A percentile compares a stretch with the other conserved stretches of the same genome.
phyloP scores from a whole-genome alignment of 2,797 vertebrate species.

The Fistularia tabacaria region DNA sequence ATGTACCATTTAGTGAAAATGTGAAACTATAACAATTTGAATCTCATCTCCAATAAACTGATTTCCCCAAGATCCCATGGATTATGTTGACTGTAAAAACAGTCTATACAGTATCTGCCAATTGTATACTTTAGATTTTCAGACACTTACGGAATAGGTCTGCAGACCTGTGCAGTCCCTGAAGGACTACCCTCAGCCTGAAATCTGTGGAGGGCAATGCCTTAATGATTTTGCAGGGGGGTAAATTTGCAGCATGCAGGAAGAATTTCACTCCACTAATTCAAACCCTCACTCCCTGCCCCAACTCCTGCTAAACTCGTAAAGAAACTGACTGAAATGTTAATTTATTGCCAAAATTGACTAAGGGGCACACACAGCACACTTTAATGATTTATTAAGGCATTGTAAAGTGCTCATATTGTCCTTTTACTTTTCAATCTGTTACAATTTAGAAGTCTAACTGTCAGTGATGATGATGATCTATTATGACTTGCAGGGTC shows the following conservation, averaged over 20 bases:
- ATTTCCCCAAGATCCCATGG: no score
- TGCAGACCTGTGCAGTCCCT: conserved; percentile 34
- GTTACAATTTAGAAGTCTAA: neutral
- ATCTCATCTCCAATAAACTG: no score
- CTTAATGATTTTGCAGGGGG: conserved; percentile 62
- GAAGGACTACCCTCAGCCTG: conserved; percentile 31
- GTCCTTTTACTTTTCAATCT: conserved; percentile 4
- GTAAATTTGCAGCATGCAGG: conserved; percentile 56
- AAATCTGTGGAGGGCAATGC: conserved; percentile 35
- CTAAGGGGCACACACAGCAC: neutral
- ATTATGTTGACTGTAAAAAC: no score
- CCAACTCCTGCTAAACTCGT: conserved; percentile 11
- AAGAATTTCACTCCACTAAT: conserved; percentile 56
- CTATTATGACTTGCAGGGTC: no score
- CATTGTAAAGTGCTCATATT: conserved; percentile 22
- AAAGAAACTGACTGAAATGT: conserved; percentile 35
- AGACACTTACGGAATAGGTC: conserved; percentile 11
- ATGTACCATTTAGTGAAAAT: no score
- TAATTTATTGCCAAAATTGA: neutral
- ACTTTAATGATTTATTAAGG: conserved; percentile 16
- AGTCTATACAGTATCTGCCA: no score
- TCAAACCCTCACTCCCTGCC: conserved; percentile 32
- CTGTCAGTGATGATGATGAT: no score
- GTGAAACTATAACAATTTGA: no score
- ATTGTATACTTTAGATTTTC: no score